Evolutionary conservation across 2,113 vertebrate species (phyloP).

Genomic region (Verasper variegatus): DNA sequence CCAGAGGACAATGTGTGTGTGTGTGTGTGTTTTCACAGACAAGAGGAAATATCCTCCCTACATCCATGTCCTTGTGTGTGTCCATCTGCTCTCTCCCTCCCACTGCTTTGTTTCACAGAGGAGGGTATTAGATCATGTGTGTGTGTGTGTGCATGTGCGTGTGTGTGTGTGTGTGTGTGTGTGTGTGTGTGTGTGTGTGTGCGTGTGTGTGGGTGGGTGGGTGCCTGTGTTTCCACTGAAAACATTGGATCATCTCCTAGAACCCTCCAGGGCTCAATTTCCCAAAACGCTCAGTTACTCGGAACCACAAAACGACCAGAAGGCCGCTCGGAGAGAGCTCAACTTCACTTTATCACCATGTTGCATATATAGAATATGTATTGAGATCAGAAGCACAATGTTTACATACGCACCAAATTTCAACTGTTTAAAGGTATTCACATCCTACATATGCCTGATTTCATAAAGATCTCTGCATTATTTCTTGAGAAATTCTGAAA

Average conservation of each 20-base stretch:
- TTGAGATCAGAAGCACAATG: too few species aligned
- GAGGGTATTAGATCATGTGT: constrained; percentile 24
- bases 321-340: too few species aligned
- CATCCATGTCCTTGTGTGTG: not conserved
- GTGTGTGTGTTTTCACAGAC: not conserved
- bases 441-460: too few species aligned
- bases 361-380: too few species aligned
- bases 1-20: not conserved
- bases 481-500: too few species aligned
- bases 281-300: constrained; percentile 15
- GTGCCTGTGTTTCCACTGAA: not conserved
- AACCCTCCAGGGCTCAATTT: not conserved
- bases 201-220: too few species aligned
- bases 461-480: too few species aligned
- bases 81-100: constrained; percentile 36
- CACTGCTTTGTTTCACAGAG: constrained; percentile 45
- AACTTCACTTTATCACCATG: too few species aligned
- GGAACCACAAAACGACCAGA: constrained; percentile 6
- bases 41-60: not conserved
- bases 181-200: too few species aligned
- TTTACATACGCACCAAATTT: too few species aligned
- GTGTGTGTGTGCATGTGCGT: not conserved
- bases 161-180: too few species aligned
- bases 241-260: constrained; percentile 28
- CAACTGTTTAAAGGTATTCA: too few species aligned